Conservation (phyloP, 2,797 vertebrate genomes). For the Callimico goeldii region DNA sequence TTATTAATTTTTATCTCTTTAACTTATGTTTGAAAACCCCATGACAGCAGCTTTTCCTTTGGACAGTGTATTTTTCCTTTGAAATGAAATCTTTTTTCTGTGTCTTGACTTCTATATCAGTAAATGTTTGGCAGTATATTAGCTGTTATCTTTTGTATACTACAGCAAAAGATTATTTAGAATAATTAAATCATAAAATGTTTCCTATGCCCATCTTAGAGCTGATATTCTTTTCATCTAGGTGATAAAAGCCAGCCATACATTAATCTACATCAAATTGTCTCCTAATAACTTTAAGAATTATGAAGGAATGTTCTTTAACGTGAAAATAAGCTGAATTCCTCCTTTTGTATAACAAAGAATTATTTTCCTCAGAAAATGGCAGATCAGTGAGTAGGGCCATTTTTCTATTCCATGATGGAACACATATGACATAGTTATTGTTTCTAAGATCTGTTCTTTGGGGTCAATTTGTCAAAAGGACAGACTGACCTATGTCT, state of each 20-base stretch:
- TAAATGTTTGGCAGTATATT: conserved; percentile 81
- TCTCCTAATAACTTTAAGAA: conserved; percentile 80
- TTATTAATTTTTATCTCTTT: conserved; percentile 49
- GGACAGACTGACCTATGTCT: conserved; percentile 54
- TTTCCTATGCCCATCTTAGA: conserved; percentile 70
- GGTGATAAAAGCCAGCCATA: conserved; percentile 81
- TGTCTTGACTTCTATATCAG: conserved; percentile 79
- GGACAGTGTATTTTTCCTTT: conserved; percentile 70
- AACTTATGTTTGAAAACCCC: conserved; percentile 71
- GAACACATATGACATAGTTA: conserved; percentile 53
- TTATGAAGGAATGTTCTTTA: conserved; percentile 72
- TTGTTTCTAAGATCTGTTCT: conserved; percentile 56
- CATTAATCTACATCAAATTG: conserved; percentile 79
- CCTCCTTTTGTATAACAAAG: conserved; percentile 61
- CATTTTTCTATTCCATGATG: conserved; percentile 58
- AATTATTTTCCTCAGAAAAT: not conserved
- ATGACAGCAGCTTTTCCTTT: conserved; percentile 59
- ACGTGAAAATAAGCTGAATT: conserved; percentile 74
- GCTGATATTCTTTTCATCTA: conserved; percentile 77
- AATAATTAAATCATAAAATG: conserved; percentile 84
- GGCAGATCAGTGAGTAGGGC: not conserved
- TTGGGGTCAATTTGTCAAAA: conserved; percentile 59
- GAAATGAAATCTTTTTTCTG: conserved; percentile 81
- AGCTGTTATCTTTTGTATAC: conserved; percentile 83
- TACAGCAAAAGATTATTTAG: conserved; percentile 75